Conservation (phyloP, 2,797 vertebrate species). For the Pipistrellus kuhlii region DNA sequence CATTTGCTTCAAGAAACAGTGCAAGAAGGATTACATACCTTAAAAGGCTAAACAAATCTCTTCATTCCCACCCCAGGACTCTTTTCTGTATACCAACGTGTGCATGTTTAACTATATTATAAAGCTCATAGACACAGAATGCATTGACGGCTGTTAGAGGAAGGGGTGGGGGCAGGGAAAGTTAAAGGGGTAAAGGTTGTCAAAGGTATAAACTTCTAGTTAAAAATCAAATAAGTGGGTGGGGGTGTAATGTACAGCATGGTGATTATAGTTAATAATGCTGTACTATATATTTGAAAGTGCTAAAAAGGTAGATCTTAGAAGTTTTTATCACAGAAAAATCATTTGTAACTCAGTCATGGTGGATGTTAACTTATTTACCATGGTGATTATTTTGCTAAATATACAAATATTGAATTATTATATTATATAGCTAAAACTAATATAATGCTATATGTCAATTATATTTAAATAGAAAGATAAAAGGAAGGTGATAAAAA, state of each 20-base stretch:
- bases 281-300: not conserved
- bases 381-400: not conserved
- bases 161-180: not conserved
- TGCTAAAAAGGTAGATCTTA: not conserved
- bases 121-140: not conserved
- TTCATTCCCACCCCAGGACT: not conserved
- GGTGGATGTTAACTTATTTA: not conserved
- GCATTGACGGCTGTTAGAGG: not conserved
- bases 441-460: not conserved
- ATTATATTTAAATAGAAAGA: not conserved
- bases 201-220: not conserved
- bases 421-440: not conserved
- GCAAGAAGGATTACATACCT: not conserved
- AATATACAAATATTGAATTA: not conserved
- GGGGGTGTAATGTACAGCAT: not conserved
- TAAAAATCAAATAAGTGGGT: not conserved
- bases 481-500: not conserved
- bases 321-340: not conserved
- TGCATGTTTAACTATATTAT: not conserved
- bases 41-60: not conserved
- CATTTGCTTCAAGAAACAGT: not conserved
- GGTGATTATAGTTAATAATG: not conserved
- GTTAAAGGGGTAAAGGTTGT: not conserved
- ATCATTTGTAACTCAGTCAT: not conserved
- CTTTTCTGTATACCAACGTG: not conserved